Evolutionary conservation across 1,140 invertebrate species (phyloP).

Genomic region (Hypothenemus hampei): DNA sequence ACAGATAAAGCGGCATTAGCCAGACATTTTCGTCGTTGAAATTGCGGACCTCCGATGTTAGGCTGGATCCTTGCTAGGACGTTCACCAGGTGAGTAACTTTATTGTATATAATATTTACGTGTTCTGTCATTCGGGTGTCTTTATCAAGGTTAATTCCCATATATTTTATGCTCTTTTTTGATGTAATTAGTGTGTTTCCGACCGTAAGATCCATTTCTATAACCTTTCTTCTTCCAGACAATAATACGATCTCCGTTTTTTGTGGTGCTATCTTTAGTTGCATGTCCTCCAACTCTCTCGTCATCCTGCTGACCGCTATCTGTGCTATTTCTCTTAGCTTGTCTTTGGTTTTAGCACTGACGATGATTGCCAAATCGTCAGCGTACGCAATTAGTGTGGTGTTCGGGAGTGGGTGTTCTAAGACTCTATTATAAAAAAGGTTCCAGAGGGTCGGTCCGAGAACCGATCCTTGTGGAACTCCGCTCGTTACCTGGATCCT

Average conservation of each 20-base stretch:
- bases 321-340: not conserved
- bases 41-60: not conserved
- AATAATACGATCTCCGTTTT: slow-evolving; percentile 10
- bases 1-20: not conserved
- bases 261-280: not conserved
- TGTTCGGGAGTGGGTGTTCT: not conserved
- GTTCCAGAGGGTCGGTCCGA: slow-evolving; percentile 22
- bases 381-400: slow-evolving; percentile 6
- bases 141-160: not conserved
- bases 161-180: not conserved
- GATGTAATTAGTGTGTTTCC: not conserved
- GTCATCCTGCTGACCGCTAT: not conserved
- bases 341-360: not conserved
- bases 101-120: not conserved
- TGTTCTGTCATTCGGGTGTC: not conserved
- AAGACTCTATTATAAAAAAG: slow-evolving; percentile 18
- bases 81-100: not conserved
- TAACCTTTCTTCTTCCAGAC: not conserved
- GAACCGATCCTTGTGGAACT: slow-evolving; percentile 20
- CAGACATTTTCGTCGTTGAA: not conserved
- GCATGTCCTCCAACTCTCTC: not conserved
- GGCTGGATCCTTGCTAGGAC: not conserved
- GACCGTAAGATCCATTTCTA: not conserved
- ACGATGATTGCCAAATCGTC: slow-evolving; percentile 21
- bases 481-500: slow-evolving; percentile 1